Conservation (phyloP, 2,888 invertebrate genomes). For the Schrankia costaestrigalis region DNA sequence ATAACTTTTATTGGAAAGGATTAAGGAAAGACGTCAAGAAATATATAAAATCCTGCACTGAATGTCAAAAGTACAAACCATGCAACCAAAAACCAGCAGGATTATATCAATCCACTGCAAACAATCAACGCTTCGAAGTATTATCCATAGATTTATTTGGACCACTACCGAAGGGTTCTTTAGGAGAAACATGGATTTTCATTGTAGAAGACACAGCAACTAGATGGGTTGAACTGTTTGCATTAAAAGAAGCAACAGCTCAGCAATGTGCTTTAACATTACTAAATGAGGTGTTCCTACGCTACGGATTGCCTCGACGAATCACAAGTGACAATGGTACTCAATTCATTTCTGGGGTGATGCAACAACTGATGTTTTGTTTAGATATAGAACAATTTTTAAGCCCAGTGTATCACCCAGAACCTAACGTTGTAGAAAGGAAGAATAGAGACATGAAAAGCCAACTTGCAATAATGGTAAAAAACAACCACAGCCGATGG, state of each 20-base stretch:
- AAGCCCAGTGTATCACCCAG: constrained; percentile 41
- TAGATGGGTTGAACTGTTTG: constrained; percentile 31
- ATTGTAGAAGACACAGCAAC: constrained; percentile 28
- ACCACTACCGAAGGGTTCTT: constrained; percentile 14
- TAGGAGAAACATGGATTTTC: constrained; percentile 21
- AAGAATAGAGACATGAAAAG: constrained; percentile 22
- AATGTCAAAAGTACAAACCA: constrained; percentile 2
- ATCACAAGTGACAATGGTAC: constrained; percentile 45
- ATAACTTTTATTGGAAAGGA: constrained; percentile 5
- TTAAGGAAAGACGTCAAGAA: constrained; percentile 3
- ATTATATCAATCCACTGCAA: not conserved
- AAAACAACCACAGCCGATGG: constrained; percentile 11
- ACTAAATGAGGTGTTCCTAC: constrained; percentile 40
- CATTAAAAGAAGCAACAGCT: constrained; percentile 24
- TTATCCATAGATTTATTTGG: constrained; percentile 40
- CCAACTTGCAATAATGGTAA: constrained; percentile 1
- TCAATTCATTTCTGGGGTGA: constrained; percentile 40
- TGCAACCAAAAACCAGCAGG: constrained; percentile 3
- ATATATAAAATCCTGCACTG: not conserved
- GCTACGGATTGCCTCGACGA: constrained; percentile 14
- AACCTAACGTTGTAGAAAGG: constrained; percentile 21
- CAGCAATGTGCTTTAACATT: constrained; percentile 35
- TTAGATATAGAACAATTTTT: constrained; percentile 30
- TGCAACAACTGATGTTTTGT: constrained; percentile 35
- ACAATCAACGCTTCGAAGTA: constrained; percentile 27